Conservation (phyloP, 2,888 invertebrate genomes). For the Schizaphis graminum region DNA sequence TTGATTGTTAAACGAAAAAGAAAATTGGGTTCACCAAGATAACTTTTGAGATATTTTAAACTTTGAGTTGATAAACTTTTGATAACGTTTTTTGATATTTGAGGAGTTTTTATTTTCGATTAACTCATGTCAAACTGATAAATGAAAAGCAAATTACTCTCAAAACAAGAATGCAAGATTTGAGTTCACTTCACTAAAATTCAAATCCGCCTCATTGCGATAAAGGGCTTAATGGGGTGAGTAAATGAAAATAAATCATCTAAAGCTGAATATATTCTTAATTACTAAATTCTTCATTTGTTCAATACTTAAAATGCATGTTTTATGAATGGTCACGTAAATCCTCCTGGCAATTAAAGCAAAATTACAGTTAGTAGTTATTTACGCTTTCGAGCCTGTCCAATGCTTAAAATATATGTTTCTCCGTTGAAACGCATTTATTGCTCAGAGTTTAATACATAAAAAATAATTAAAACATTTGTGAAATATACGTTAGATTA, state of each 20-base stretch:
- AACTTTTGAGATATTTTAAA: slow-evolving; percentile 20
- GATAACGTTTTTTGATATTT: slow-evolving; percentile 2
- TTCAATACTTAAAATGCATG: slow-evolving; percentile 33
- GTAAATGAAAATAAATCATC: slow-evolving; percentile 51
- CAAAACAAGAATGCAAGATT: background rate
- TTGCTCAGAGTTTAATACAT: background rate
- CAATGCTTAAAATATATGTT: slow-evolving; percentile 22
- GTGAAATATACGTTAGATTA: background rate
- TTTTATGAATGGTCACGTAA: slow-evolving; percentile 44
- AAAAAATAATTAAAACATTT: slow-evolving; percentile 18
- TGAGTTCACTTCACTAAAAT: background rate
- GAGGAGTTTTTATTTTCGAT: slow-evolving; percentile 28
- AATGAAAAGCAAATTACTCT: slow-evolving; percentile 32
- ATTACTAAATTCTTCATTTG: slow-evolving; percentile 47
- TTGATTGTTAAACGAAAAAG: slow-evolving; percentile 22
- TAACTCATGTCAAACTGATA: background rate
- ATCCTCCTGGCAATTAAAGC: slow-evolving; percentile 41
- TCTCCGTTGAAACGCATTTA: background rate
- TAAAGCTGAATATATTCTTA: slow-evolving; percentile 40
- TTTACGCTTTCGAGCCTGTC: slow-evolving; percentile 19
- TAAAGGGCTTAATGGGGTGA: slow-evolving; percentile 37
- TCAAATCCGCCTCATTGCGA: background rate
- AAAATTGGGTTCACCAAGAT: slow-evolving; percentile 25
- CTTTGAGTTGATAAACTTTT: slow-evolving; percentile 27
- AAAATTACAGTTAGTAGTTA: slow-evolving; percentile 28